Conservation (phyloP, 2,113 vertebrate species). For the Serilophus lunatus region DNA sequence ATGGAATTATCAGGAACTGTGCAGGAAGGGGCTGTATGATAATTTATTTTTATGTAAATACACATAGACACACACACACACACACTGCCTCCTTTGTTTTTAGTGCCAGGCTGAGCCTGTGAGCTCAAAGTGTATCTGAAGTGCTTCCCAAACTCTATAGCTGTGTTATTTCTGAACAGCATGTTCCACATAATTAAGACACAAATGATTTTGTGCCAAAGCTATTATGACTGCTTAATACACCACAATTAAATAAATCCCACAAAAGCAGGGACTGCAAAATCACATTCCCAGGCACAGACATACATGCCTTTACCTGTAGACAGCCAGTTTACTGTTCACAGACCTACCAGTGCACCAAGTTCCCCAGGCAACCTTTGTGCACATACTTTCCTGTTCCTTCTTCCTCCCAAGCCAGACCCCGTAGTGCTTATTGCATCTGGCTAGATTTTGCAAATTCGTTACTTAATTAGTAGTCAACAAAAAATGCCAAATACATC, state of each 20-base stretch:
- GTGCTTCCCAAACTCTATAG: background rate
- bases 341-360: background rate
- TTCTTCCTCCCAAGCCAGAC: background rate
- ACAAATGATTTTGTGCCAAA: background rate
- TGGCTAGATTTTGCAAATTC: background rate
- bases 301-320: background rate
- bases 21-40: background rate
- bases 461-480: background rate
- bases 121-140: background rate
- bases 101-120: background rate
- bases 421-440: background rate
- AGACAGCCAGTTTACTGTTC: background rate
- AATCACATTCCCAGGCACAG: background rate
- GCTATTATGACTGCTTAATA: background rate
- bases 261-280: background rate
- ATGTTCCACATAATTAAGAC: background rate
- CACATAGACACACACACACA: background rate
- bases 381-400: background rate
- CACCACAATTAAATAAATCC: background rate
- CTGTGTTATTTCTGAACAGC: background rate
- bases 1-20: background rate
- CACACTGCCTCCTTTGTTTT: background rate
- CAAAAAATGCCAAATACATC: background rate
- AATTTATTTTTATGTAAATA: background rate
- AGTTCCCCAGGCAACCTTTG: background rate